These are phyloP conservation scores for Mactromeris polynyma DNA, from an alignment of 2,888 invertebrate species.

Conservation along the genomic window DNA sequence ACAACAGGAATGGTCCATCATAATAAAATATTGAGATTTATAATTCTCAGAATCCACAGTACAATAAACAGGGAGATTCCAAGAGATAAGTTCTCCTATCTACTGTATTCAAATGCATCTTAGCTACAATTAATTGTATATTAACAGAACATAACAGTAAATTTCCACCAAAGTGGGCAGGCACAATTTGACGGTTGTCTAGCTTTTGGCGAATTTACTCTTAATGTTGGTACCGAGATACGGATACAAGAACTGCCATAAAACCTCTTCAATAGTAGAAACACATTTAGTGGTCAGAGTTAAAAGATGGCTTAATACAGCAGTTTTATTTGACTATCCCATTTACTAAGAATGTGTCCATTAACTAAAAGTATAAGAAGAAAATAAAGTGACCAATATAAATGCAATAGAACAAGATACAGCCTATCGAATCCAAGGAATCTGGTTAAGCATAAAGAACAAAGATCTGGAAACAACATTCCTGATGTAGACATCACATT, in stretches of 20 bases:
- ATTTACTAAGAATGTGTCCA: slow-evolving; percentile 13
- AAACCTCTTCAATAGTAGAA: slow-evolving; percentile 6
- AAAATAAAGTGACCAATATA: slow-evolving; percentile 5
- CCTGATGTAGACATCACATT: neutral
- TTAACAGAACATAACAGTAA: slow-evolving; percentile 31
- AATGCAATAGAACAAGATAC: neutral
- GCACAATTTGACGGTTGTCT: slow-evolving; percentile 41
- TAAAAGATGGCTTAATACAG: neutral
- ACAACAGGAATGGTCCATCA: neutral
- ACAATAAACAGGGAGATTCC: slow-evolving; percentile 25
- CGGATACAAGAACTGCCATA: neutral
- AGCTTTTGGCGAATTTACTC: neutral
- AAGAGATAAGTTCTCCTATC: neutral
- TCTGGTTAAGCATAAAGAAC: neutral
- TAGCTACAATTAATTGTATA: slow-evolving; percentile 20
- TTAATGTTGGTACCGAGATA: neutral
- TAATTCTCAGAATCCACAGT: slow-evolving; percentile 20
- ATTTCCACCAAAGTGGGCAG: slow-evolving; percentile 29
- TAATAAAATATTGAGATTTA: slow-evolving; percentile 31
- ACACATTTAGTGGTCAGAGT: neutral
- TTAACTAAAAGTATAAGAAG: neutral
- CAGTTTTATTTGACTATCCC: slow-evolving; percentile 14
- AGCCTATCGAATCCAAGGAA: neutral
- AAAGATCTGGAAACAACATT: neutral
- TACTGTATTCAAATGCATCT: slow-evolving; percentile 28